A percentile compares a stretch with the other conserved stretches of the same genome.
Evolutionary conservation across 2,113 vertebrate species (phyloP).

Genomic region (Petrocephalus microphthalmus): DNA sequence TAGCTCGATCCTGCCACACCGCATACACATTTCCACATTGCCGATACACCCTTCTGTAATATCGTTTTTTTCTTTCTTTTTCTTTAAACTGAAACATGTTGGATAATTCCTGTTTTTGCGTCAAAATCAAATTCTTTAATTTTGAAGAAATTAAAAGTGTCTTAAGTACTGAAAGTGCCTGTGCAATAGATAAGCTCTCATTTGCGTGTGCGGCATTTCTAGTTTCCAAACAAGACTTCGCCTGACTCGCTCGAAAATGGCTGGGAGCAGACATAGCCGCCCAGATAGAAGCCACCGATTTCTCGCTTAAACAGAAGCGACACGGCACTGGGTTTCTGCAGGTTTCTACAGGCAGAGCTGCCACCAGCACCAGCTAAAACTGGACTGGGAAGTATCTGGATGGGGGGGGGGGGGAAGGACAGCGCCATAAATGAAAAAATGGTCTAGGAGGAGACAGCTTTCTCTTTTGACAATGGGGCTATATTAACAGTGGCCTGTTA

Average conservation of each 20-base stretch:
- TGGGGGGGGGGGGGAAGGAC: neutral
- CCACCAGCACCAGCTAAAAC: neutral
- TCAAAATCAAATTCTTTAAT: too few species aligned
- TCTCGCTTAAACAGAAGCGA: neutral
- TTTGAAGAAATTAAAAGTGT: neutral
- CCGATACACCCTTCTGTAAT: neutral
- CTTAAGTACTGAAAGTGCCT: neutral
- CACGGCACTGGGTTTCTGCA: neutral
- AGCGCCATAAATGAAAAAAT: neutral
- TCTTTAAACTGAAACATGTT: neutral
- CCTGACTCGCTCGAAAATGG: neutral
- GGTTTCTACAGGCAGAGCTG: neutral
- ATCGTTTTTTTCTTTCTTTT: too few species aligned
- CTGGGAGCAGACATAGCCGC: neutral
- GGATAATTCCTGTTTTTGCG: neutral
- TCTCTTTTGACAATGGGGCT: neutral
- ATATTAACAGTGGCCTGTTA: neutral
- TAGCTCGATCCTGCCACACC: neutral
- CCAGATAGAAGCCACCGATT: neutral
- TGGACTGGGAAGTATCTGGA: neutral
- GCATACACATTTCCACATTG: neutral
- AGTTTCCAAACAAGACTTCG: neutral
- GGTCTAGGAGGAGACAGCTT: neutral
- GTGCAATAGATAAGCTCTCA: neutral
- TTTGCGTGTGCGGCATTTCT: neutral